A percentile compares a stretch with the other conserved stretches of the same genome.
These are phyloP conservation scores for Leptodactylus fallax DNA, from an alignment of 2,797 vertebrate genomes.

Conservation along the genomic window DNA sequence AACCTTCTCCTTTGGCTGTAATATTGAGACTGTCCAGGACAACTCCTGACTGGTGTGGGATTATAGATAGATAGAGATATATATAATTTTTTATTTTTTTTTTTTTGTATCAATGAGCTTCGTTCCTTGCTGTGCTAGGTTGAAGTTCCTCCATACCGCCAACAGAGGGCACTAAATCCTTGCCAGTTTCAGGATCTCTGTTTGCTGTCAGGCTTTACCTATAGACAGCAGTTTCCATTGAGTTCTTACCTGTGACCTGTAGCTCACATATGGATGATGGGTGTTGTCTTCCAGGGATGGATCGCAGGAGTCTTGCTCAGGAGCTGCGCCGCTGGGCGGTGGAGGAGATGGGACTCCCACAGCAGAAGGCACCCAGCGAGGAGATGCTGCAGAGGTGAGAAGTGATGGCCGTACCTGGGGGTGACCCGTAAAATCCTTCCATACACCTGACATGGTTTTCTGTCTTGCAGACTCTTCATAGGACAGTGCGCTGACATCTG, in stretches of 20 bases:
- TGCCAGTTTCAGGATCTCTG: background rate
- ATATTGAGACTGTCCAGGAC: no score
- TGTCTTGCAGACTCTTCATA: slow-evolving; percentile 75
- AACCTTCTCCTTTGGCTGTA: no score
- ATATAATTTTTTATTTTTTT: no score
- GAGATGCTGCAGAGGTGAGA: slow-evolving; percentile 67
- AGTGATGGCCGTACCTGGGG: no score
- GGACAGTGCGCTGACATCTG: slow-evolving; percentile 80
- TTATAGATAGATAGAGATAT: no score
- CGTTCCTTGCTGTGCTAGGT: no score
- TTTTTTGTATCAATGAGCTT: no score
- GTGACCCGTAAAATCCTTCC: background rate
- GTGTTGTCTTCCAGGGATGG: slow-evolving; percentile 67
- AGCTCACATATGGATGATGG: no score
- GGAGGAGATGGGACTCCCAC: slow-evolving; percentile 77
- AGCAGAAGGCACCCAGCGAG: slow-evolving; percentile 76
- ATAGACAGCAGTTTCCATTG: no score
- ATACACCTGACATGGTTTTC: background rate
- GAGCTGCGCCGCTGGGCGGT: slow-evolving; percentile 79
- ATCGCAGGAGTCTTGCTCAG: slow-evolving; percentile 72
- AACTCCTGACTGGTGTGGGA: no score
- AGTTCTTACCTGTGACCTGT: no score
- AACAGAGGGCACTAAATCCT: background rate
- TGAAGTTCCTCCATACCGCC: background rate
- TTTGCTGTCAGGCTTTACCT: no score